phyloP scores from a whole-genome alignment of 2,888 invertebrate species.

The Xylota segnis region DNA sequence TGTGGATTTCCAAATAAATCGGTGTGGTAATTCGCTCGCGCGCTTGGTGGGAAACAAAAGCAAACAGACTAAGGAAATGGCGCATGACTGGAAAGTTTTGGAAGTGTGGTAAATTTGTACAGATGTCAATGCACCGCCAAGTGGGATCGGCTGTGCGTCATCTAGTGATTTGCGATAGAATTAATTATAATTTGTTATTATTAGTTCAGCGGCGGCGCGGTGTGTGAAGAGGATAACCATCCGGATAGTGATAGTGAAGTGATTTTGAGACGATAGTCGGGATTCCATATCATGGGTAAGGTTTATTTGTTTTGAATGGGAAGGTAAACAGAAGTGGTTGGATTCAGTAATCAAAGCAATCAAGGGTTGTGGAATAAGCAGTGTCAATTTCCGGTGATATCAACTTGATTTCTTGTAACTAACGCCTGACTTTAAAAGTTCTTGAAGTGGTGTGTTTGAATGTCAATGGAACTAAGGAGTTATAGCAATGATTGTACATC shows the following conservation, averaged over 20 bases:
- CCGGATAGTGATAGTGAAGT: background rate
- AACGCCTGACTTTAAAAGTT: too few relatives aligned
- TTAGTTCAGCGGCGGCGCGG: background rate
- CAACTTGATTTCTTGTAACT: background rate
- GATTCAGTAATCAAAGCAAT: background rate
- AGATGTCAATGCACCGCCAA: constrained; percentile 37
- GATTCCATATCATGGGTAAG: background rate
- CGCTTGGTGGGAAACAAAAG: constrained; percentile 13
- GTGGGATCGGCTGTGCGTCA: constrained; percentile 21
- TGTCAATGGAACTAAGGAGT: too few relatives aligned
- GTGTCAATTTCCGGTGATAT: background rate
- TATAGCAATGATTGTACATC: too few relatives aligned
- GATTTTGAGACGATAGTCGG: background rate
- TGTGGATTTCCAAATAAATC: constrained; percentile 35
- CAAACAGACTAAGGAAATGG: constrained; percentile 29
- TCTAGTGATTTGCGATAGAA: constrained; percentile 9
- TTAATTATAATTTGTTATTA: constrained; percentile 13
- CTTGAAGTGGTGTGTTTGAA: too few relatives aligned
- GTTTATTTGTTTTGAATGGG: background rate
- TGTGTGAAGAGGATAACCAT: background rate
- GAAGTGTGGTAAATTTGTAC: constrained; percentile 4
- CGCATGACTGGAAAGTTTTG: constrained; percentile 34
- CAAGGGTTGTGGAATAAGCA: background rate
- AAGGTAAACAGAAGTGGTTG: background rate
- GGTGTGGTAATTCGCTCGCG: constrained; percentile 16